phyloP scores from a whole-genome alignment of 2,797 vertebrate species.

The Sternotherus odoratus region DNA sequence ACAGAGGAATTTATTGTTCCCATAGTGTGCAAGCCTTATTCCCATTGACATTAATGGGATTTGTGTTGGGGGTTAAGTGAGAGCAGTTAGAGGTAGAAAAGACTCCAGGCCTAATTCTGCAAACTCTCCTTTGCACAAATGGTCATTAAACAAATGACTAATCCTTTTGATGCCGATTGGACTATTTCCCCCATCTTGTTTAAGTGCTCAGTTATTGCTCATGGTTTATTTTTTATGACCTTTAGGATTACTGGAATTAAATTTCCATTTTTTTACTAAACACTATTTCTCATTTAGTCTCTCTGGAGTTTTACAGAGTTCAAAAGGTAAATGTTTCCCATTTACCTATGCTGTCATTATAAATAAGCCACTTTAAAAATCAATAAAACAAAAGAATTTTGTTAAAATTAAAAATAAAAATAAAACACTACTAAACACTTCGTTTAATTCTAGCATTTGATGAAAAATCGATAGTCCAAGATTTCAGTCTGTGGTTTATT shows the following conservation, averaged over 20 bases:
- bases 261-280: neutral
- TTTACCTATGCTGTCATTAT: neutral
- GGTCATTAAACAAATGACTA: neutral
- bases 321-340: neutral
- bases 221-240: slow-evolving; percentile 5
- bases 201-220: neutral
- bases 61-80: neutral
- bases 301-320: neutral
- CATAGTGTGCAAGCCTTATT: neutral
- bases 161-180: neutral
- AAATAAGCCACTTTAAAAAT: slow-evolving; percentile 23
- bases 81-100: neutral
- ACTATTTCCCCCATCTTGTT: neutral
- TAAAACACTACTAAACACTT: neutral
- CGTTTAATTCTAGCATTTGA: neutral
- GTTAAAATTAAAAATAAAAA: neutral
- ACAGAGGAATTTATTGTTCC: neutral
- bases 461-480: neutral
- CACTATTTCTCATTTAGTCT: neutral
- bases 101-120: neutral
- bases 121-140: neutral
- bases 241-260: neutral
- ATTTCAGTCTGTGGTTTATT: neutral
- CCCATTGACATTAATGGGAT: neutral
- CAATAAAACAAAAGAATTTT: slow-evolving; percentile 27